These are phyloP conservation scores for Xylocopa sonorina DNA, from an alignment of 1,140 invertebrate species.

Conservation along the genomic window DNA sequence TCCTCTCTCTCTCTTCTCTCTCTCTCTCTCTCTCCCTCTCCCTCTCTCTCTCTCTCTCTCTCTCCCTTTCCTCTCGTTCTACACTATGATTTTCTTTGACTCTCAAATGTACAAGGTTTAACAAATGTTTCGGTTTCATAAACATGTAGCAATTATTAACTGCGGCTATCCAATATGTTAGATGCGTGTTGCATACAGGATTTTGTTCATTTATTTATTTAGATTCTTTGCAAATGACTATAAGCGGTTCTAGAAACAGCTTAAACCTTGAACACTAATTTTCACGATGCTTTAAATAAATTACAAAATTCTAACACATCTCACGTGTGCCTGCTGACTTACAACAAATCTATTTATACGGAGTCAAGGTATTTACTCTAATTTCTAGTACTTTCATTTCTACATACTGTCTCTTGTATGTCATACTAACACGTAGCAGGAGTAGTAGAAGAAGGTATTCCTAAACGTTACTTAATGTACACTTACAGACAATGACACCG, in stretches of 20 bases:
- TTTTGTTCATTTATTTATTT: too few relatives aligned
- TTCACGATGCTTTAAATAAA: slow-evolving; percentile 43
- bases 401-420: slow-evolving; percentile 8
- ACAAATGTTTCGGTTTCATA: not conserved
- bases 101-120: not conserved
- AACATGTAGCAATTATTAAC: not conserved
- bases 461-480: slow-evolving; percentile 43
- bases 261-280: slow-evolving; percentile 43
- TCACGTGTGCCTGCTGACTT: slow-evolving; percentile 46
- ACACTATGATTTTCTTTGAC: too few relatives aligned
- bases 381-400: slow-evolving; percentile 37
- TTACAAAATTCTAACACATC: slow-evolving; percentile 49
- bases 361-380: slow-evolving; percentile 51
- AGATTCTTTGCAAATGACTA: not conserved
- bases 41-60: too few relatives aligned
- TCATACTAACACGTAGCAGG: slow-evolving; percentile 27
- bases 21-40: too few relatives aligned
- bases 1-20: too few relatives aligned
- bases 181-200: slow-evolving; percentile 19
- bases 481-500: slow-evolving; percentile 86
- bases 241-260: slow-evolving; percentile 2
- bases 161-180: slow-evolving; percentile 1
- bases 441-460: not conserved
- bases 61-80: too few relatives aligned
- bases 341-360: slow-evolving; percentile 55